phyloP scores from a whole-genome alignment of 2,888 invertebrate species.

The Gari tellinella region DNA sequence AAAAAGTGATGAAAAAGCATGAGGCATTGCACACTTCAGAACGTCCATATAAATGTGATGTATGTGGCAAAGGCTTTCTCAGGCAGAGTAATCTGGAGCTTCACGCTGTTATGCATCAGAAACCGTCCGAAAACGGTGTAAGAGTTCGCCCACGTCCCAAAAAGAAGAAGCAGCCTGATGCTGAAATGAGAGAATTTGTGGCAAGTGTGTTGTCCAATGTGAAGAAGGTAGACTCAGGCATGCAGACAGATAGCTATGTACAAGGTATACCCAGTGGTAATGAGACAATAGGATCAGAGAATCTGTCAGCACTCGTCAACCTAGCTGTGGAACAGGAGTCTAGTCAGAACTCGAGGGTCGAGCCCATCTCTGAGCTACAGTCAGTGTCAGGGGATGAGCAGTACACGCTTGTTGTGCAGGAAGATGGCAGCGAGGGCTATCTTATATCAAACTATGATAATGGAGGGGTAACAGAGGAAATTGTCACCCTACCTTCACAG shows the following conservation, averaged over 20 bases:
- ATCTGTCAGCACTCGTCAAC: conserved; percentile 41
- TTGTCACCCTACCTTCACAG: conserved; percentile 36
- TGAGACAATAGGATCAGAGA: conserved; percentile 22
- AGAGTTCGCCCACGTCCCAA: conserved; percentile 31
- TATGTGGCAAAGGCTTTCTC: conserved; percentile 54
- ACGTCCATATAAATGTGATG: conserved; percentile 48
- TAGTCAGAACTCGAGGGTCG: conserved; percentile 5
- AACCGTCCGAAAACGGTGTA: conserved; percentile 30
- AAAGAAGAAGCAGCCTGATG: conserved; percentile 43
- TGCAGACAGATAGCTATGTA: conserved; percentile 54
- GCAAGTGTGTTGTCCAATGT: conserved; percentile 42
- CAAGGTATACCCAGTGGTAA: conserved; percentile 24
- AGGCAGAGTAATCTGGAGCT: conserved; percentile 57
- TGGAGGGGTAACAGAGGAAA: conserved; percentile 23
- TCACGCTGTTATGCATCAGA: conserved; percentile 61
- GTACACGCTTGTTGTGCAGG: conserved; percentile 46
- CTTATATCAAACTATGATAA: conserved; percentile 36
- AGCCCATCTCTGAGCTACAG: conserved; percentile 22
- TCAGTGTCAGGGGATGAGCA: conserved; percentile 31
- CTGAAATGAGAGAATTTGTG: conserved; percentile 56
- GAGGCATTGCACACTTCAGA: conserved; percentile 53
- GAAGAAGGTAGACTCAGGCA: conserved; percentile 49
- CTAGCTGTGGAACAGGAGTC: conserved; percentile 39
- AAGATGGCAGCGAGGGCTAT: conserved; percentile 48
- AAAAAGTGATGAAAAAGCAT: conserved; percentile 58